A percentile compares a stretch with the other conserved stretches of the same genome.
Evolutionary conservation across 2,888 invertebrate genomes (phyloP).

Genomic region (Dichetophora obliterata): DNA sequence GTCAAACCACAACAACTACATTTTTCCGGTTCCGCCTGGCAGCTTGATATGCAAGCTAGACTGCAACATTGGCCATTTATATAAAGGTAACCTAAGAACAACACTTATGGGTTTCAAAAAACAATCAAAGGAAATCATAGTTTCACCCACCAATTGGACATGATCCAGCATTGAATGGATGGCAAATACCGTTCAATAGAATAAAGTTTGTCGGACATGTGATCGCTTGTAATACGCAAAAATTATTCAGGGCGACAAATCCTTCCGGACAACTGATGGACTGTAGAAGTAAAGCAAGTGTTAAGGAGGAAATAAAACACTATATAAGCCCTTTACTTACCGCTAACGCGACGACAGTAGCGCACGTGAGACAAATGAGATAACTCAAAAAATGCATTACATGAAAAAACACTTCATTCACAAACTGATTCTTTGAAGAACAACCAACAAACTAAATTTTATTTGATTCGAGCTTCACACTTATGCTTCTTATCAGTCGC

Average conservation of each 20-base stretch:
- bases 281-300: background rate
- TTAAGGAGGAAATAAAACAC: background rate
- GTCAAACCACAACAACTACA: background rate
- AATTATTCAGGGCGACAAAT: conserved; percentile 27
- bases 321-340: background rate
- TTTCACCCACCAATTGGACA: conserved; percentile 36
- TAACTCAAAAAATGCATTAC: background rate
- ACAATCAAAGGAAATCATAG: background rate
- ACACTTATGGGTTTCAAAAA: background rate
- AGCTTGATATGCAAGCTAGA: conserved; percentile 14
- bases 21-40: background rate
- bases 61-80: conserved; percentile 30
- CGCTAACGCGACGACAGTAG: background rate
- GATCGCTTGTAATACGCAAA: conserved; percentile 24
- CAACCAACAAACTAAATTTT: conserved; percentile 8
- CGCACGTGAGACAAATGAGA: background rate
- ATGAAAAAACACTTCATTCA: background rate
- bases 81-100: conserved; percentile 40
- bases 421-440: background rate
- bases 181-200: conserved; percentile 46
- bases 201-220: conserved; percentile 44
- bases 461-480: background rate
- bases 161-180: conserved; percentile 3
- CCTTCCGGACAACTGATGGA: conserved; percentile 14
- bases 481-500: conserved; percentile 9